Evolutionary conservation across 1,140 invertebrate genomes (phyloP).

Genomic region (Lepidostoma basale): DNA sequence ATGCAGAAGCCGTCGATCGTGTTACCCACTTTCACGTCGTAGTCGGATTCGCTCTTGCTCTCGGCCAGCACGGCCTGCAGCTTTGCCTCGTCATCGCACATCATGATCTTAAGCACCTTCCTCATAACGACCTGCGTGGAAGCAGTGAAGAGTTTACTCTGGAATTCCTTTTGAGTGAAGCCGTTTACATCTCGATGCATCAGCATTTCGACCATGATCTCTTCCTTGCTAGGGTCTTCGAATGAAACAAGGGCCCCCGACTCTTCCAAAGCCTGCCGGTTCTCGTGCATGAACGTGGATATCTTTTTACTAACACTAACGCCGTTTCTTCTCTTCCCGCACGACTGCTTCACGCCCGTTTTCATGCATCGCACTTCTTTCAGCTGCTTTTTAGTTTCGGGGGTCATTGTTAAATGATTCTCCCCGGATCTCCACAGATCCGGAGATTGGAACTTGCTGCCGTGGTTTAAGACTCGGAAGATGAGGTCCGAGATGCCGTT

Average conservation of each 20-base stretch:
- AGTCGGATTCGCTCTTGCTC: conserved; percentile 3
- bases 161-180: conserved; percentile 17
- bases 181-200: conserved; percentile 2
- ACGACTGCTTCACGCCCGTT: background rate
- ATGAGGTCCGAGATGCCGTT: conserved; percentile 9
- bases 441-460: background rate
- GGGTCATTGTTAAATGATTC: conserved; percentile 3
- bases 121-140: conserved; percentile 15
- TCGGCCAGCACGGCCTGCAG: background rate
- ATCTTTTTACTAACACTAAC: background rate
- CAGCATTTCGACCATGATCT: conserved; percentile 26
- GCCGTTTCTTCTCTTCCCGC: conserved; percentile 20
- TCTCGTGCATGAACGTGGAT: background rate
- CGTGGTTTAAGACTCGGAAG: background rate
- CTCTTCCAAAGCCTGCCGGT: background rate
- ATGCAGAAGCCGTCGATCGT: conserved; percentile 30
- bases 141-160: background rate
- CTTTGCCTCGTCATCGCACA: conserved; percentile 19
- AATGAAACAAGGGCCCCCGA: background rate
- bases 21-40: conserved; percentile 25
- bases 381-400: conserved; percentile 19
- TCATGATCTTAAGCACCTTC: conserved; percentile 24
- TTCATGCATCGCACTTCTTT: conserved; percentile 10
- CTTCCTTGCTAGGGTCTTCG: conserved; percentile 19
- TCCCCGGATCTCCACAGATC: background rate